Percentiles rank a stretch among this genome's conserved stretches.
Evolutionary conservation across 2,797 vertebrate species (phyloP).

Genomic region (Iguana delicatissima): DNA sequence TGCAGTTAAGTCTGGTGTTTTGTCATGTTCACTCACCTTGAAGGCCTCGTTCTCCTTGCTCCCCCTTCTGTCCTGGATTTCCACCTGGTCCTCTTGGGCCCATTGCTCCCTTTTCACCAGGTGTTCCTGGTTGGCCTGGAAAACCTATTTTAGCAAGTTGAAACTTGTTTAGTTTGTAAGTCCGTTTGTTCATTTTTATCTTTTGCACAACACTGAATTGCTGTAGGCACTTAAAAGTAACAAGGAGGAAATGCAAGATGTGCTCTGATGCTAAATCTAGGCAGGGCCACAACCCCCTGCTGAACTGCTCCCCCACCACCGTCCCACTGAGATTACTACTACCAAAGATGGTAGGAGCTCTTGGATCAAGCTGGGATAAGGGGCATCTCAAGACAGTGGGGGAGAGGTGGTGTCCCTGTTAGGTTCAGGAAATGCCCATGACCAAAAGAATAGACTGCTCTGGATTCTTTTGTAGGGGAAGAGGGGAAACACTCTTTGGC

Average conservation of each 20-base stretch:
- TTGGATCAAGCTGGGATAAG: neutral
- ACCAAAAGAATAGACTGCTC: too few species aligned
- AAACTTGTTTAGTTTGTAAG: neutral
- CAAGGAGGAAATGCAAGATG: neutral
- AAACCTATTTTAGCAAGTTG: constrained; percentile 48
- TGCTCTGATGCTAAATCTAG: neutral
- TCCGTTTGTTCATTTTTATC: neutral
- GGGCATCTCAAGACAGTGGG: too few species aligned
- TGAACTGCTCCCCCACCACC: neutral
- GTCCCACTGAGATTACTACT: neutral
- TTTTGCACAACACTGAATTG: neutral
- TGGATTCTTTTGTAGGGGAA: too few species aligned
- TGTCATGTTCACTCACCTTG: constrained; percentile 50
- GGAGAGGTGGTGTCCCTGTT: too few species aligned
- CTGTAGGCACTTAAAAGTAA: neutral
- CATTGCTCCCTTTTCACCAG: constrained; percentile 29
- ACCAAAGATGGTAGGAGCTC: neutral
- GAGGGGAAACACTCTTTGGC: neutral
- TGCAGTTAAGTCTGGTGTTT: rapidly evolving
- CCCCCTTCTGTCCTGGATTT: constrained; percentile 40
- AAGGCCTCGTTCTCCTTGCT: constrained; percentile 12
- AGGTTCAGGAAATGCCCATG: too few species aligned
- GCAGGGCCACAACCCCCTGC: neutral
- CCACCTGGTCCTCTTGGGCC: constrained; percentile 37
- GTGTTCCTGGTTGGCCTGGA: constrained; percentile 54